These are phyloP conservation scores for Spea bombifrons DNA, from an alignment of 2,113 vertebrate genomes.

Conservation along the genomic window DNA sequence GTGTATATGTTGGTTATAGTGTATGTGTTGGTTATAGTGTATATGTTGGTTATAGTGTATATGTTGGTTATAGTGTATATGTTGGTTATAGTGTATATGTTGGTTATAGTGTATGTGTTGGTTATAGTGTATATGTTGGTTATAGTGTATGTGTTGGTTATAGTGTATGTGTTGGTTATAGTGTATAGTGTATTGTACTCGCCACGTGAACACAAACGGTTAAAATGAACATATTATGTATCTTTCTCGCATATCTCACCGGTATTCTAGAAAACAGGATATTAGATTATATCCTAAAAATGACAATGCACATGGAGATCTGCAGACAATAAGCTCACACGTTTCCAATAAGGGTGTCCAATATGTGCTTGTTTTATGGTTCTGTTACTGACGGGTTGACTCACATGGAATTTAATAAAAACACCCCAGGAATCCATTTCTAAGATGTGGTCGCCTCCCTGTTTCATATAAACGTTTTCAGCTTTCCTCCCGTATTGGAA, in stretches of 20 bases:
- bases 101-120: too few relatives aligned
- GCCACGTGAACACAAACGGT: too few relatives aligned
- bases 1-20: too few relatives aligned
- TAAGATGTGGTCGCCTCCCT: constrained; percentile 24
- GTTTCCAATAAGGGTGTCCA: constrained; percentile 5
- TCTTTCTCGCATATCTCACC: not conserved
- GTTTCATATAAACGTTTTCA: constrained; percentile 13
- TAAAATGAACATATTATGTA: not conserved
- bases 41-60: too few relatives aligned
- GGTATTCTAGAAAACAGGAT: not conserved
- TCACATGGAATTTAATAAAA: constrained; percentile 35
- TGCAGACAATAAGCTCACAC: constrained; percentile 15
- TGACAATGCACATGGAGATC: not conserved
- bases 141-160: too few relatives aligned
- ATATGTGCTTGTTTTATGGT: constrained; percentile 21
- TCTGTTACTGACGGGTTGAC: constrained; percentile 16
- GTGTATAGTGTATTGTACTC: too few relatives aligned
- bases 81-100: too few relatives aligned
- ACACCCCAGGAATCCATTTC: not conserved
- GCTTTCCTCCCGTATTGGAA: not conserved
- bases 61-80: too few relatives aligned
- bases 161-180: too few relatives aligned
- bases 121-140: too few relatives aligned
- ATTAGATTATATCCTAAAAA: not conserved
- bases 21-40: too few relatives aligned